phyloP scores from a whole-genome alignment of 1,140 invertebrate genomes.

The Oncopodura yosiiana region DNA sequence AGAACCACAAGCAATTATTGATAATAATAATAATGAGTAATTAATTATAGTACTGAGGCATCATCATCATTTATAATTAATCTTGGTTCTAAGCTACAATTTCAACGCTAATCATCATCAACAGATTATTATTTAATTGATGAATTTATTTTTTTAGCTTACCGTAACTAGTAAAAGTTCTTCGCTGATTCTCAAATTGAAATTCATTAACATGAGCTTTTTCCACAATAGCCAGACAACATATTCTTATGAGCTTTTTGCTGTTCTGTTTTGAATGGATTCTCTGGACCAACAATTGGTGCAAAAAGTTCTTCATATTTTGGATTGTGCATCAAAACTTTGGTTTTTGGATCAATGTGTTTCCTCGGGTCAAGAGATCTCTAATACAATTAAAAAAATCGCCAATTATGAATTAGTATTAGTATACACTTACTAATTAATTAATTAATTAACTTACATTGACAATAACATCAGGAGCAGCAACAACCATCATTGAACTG shows the following conservation, averaged over 20 bases:
- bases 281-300: conserved; percentile 79
- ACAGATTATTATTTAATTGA: too few species aligned
- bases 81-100: too few species aligned
- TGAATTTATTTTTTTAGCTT: too few species aligned
- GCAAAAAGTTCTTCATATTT: conserved; percentile 91
- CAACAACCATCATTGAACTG: conserved; percentile 54
- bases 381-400: conserved; percentile 17
- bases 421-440: not conserved
- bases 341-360: conserved; percentile 59
- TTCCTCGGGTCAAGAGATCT: conserved; percentile 35
- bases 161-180: conserved; percentile 89
- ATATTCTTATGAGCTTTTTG: conserved; percentile 80
- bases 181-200: conserved; percentile 94
- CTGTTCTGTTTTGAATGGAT: conserved; percentile 83
- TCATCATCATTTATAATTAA: too few species aligned
- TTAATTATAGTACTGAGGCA: too few species aligned
- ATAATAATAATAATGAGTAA: too few species aligned
- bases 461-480: conserved; percentile 67
- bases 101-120: too few species aligned
- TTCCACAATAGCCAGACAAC: conserved; percentile 88
- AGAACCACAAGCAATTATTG: too few species aligned
- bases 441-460: conserved; percentile 46
- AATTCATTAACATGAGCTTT: conserved; percentile 91
- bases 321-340: conserved; percentile 83
- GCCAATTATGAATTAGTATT: not conserved